Conservation (phyloP, 2,888 invertebrate genomes). For the Parnassius smintheus region DNA sequence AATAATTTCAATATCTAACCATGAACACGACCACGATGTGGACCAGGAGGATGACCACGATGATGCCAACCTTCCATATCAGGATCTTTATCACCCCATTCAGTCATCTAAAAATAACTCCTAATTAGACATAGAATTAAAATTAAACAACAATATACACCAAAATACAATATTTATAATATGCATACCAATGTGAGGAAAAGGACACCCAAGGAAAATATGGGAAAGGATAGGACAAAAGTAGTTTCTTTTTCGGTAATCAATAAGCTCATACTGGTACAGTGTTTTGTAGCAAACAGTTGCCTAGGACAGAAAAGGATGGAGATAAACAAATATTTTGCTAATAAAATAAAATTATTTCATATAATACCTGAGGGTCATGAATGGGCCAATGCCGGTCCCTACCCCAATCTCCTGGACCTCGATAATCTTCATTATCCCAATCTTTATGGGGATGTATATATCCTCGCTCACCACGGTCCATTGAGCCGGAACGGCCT, state of each 20-base stretch:
- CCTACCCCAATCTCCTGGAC: conserved; percentile 73
- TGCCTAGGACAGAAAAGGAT: conserved; percentile 57
- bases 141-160: conserved; percentile 7
- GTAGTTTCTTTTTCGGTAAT: conserved; percentile 63
- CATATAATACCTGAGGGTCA: conserved; percentile 62
- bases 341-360: conserved; percentile 5
- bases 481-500: conserved; percentile 70
- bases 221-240: conserved; percentile 74
- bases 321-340: conserved; percentile 29
- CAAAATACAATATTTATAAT: conserved; percentile 16
- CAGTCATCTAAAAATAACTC: conserved; percentile 59
- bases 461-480: conserved; percentile 72
- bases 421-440: conserved; percentile 79
- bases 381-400: conserved; percentile 75
- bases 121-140: neutral
- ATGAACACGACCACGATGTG: conserved; percentile 75
- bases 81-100: conserved; percentile 76
- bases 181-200: conserved; percentile 72
- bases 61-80: conserved; percentile 76
- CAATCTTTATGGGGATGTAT: conserved; percentile 76
- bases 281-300: conserved; percentile 59
- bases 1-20: conserved; percentile 42
- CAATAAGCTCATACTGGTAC: conserved; percentile 69
- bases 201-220: conserved; percentile 77
- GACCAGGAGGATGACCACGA: conserved; percentile 67